Evolutionary conservation across 2,113 vertebrate genomes (phyloP).

Genomic region (Cyanistes caeruleus): DNA sequence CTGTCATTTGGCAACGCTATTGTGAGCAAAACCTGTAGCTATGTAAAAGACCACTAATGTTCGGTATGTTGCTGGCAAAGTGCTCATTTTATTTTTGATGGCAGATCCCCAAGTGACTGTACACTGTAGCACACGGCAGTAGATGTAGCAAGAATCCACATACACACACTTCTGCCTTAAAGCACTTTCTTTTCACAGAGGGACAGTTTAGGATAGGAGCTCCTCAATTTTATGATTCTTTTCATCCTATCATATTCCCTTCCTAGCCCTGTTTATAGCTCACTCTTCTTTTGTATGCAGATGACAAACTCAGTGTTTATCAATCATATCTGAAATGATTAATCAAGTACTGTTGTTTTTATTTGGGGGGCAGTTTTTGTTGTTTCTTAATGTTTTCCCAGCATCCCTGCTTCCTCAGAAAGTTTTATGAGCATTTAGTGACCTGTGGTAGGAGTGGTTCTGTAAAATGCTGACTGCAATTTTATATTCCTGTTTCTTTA

Average conservation of each 20-base stretch:
- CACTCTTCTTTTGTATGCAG: background rate
- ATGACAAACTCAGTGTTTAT: background rate
- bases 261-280: background rate
- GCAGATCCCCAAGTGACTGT: slow-evolving; percentile 19
- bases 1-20: background rate
- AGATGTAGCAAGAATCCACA: slow-evolving; percentile 10
- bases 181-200: background rate
- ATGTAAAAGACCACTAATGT: slow-evolving; percentile 31
- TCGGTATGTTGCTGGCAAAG: slow-evolving; percentile 43
- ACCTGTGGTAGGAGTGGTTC: background rate
- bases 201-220: background rate
- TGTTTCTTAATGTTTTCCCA: slow-evolving; percentile 8
- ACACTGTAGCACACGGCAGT: background rate
- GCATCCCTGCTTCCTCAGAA: background rate
- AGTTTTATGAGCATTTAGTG: slow-evolving; percentile 33
- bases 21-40: slow-evolving; percentile 18
- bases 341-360: background rate
- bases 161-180: background rate
- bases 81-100: slow-evolving; percentile 31
- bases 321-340: background rate
- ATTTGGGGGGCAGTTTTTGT: background rate
- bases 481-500: background rate
- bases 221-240: background rate
- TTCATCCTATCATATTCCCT: background rate
- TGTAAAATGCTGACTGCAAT: background rate